phyloP scores from a whole-genome alignment of 2,888 invertebrate genomes.

The Napeogenes inachia region DNA sequence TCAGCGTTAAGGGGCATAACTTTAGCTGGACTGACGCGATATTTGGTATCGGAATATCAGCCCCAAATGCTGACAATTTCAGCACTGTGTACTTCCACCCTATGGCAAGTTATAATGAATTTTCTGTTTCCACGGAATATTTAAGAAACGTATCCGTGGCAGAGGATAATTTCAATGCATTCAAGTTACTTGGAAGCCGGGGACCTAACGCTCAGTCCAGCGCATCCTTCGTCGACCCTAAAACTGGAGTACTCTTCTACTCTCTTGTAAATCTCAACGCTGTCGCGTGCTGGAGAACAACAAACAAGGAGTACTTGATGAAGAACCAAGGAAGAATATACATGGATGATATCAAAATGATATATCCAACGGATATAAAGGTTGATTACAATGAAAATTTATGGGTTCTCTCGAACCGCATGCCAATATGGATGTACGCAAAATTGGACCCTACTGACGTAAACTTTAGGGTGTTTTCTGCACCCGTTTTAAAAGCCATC shows the following conservation, averaged over 20 bases:
- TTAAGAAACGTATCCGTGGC: constrained; percentile 79
- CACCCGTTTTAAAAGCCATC: constrained; percentile 82
- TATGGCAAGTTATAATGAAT: constrained; percentile 86
- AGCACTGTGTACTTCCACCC: constrained; percentile 89
- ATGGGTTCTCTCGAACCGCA: constrained; percentile 85
- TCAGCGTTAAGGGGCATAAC: constrained; percentile 81
- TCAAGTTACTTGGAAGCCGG: constrained; percentile 81
- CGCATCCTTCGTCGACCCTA: constrained; percentile 83
- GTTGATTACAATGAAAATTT: constrained; percentile 83
- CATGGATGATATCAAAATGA: constrained; percentile 83
- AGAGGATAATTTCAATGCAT: constrained; percentile 78
- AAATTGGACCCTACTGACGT: constrained; percentile 79
- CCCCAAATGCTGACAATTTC: constrained; percentile 79
- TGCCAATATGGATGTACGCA: constrained; percentile 84
- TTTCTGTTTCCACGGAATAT: constrained; percentile 83
- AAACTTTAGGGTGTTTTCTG: constrained; percentile 84
- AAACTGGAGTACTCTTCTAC: constrained; percentile 85
- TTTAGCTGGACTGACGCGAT: constrained; percentile 88
- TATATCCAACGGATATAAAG: constrained; percentile 87
- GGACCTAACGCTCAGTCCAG: constrained; percentile 86
- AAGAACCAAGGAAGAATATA: constrained; percentile 84
- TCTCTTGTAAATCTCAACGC: constrained; percentile 85
- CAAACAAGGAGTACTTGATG: constrained; percentile 81
- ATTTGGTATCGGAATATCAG: constrained; percentile 84
- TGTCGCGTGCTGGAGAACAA: constrained; percentile 87